Conservation (phyloP, 2,113 vertebrate genomes). For the Corapipo altera region DNA sequence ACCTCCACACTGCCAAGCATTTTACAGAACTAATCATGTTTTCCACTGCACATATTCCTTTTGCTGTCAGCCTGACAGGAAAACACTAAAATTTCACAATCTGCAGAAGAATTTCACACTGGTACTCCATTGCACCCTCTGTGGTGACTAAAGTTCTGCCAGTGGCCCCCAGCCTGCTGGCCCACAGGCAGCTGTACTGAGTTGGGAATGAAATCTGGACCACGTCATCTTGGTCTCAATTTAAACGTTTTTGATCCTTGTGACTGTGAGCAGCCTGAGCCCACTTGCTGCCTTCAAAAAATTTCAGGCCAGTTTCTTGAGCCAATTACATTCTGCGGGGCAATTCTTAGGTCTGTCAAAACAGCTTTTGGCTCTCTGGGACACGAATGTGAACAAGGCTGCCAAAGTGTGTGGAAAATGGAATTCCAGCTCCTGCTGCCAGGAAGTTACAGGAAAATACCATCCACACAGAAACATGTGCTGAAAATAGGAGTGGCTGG, state of each 20-base stretch:
- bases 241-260: neutral
- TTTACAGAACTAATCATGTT: neutral
- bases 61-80: neutral
- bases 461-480: conserved; percentile 26
- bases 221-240: neutral
- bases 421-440: conserved; percentile 39
- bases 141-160: neutral
- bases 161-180: neutral
- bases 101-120: neutral
- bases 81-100: neutral
- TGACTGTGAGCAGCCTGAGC: neutral
- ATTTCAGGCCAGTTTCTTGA: neutral
- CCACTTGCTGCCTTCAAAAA: neutral
- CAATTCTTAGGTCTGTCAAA: conserved; percentile 18
- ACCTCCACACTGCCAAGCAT: neutral
- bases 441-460: conserved; percentile 41
- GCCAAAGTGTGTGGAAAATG: conserved; percentile 35
- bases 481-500: conserved; percentile 29
- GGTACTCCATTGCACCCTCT: neutral
- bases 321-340: neutral
- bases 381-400: neutral
- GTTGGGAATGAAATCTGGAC: neutral
- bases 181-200: neutral
- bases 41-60: neutral
- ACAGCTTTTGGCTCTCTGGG: neutral